Conservation (phyloP, 2,888 invertebrate species). For the Diloba caeruleocephala region DNA sequence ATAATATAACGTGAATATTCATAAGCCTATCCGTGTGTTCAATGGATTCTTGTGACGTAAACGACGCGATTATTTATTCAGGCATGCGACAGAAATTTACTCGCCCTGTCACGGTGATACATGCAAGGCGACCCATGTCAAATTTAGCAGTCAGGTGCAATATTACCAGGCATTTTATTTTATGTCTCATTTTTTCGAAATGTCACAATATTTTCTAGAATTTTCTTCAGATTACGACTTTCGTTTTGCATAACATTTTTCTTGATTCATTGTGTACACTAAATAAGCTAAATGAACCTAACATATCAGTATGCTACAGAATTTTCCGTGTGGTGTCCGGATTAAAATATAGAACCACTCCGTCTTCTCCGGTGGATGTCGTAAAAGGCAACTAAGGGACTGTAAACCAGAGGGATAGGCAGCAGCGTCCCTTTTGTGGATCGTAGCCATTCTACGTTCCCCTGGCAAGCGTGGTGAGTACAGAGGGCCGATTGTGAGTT, state of each 20-base stretch:
- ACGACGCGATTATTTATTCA: conserved; percentile 83
- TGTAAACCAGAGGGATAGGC: too few relatives aligned
- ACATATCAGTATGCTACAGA: too few relatives aligned
- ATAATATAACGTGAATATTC: conserved; percentile 65
- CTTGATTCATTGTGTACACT: conserved; percentile 8
- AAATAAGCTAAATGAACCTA: too few relatives aligned
- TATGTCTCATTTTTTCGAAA: conserved; percentile 61
- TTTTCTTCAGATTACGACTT: conserved; percentile 23
- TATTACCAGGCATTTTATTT: conserved; percentile 74
- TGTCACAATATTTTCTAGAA: conserved; percentile 38
- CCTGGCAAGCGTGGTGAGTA: too few relatives aligned
- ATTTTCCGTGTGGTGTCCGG: too few relatives aligned
- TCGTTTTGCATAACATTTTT: conserved; percentile 12
- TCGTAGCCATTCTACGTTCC: too few relatives aligned
- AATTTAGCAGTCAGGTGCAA: conserved; percentile 80
- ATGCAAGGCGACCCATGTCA: conserved; percentile 86
- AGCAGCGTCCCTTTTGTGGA: too few relatives aligned
- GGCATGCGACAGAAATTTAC: conserved; percentile 80
- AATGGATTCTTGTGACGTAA: conserved; percentile 70
- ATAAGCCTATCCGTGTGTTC: conserved; percentile 64
- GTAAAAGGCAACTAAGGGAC: too few relatives aligned
- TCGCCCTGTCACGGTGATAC: conserved; percentile 82
- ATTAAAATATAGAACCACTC: too few relatives aligned
- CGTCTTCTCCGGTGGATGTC: too few relatives aligned
- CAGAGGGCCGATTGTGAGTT: too few relatives aligned